phyloP scores from a whole-genome alignment of 2,797 vertebrate species.

The Pseudomugil gertrudae region DNA sequence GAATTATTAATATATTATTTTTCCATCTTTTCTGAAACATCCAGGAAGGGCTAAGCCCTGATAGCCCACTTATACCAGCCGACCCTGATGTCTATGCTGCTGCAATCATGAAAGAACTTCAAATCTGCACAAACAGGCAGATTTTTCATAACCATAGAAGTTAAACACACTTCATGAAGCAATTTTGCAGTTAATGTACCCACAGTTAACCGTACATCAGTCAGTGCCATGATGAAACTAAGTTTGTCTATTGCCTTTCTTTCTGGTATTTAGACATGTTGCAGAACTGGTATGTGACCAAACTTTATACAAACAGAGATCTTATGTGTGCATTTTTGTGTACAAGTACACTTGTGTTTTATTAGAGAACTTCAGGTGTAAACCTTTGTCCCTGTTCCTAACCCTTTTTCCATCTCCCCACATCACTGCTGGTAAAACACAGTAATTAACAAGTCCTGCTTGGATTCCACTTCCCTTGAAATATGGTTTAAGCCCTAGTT shows the following conservation, averaged over 20 bases:
- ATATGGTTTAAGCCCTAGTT: conserved; percentile 17
- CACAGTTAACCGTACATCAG: conserved; percentile 28
- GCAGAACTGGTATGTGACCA: conserved; percentile 11
- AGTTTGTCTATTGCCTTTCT: conserved; percentile 4
- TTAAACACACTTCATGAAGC: conserved; percentile 18
- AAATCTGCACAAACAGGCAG: conserved; percentile 14
- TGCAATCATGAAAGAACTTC: conserved; percentile 11
- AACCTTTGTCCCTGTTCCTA: conserved; percentile 40
- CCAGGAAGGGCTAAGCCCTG: no score
- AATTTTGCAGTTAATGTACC: conserved; percentile 7
- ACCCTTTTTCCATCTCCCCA: conserved; percentile 41
- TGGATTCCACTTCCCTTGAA: conserved; percentile 38
- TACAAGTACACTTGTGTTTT: conserved; percentile 35
- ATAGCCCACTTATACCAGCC: no score
- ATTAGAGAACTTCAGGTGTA: conserved; percentile 69
- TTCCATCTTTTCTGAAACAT: no score
- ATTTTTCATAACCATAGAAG: conserved; percentile 21
- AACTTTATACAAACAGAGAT: conserved; percentile 16
- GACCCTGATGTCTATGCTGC: neutral
- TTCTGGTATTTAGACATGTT: conserved; percentile 13
- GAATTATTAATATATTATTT: no score
- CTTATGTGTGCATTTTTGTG: conserved; percentile 5
- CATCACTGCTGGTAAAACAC: conserved; percentile 65
- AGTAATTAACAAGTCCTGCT: conserved; percentile 53
- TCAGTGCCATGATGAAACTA: conserved; percentile 11